Conservation (phyloP, 1,140 invertebrate species). For the Oryctes rhinoceros region DNA sequence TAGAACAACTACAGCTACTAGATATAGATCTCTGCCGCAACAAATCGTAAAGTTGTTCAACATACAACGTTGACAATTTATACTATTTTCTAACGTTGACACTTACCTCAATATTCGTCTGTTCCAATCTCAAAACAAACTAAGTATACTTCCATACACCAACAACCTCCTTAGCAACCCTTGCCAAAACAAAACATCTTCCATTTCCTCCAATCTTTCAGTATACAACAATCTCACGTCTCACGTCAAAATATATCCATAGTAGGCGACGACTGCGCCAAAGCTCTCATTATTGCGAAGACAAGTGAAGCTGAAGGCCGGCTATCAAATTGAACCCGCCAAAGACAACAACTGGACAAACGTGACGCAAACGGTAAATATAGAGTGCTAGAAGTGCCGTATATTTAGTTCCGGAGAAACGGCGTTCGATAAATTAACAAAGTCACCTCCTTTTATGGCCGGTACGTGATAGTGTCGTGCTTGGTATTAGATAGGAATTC, state of each 20-base stretch:
- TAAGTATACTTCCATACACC: no score
- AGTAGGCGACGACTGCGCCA: background rate
- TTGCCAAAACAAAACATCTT: background rate
- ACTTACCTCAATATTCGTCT: no score
- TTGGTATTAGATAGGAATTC: conserved; percentile 17
- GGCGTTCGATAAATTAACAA: conserved; percentile 29
- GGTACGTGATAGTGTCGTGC: background rate
- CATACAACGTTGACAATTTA: no score
- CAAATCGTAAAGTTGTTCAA: no score
- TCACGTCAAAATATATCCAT: background rate
- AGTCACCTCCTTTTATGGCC: background rate
- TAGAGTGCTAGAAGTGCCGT: background rate
- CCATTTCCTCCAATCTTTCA: background rate
- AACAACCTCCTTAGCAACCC: background rate
- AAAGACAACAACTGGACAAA: background rate
- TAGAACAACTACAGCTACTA: no score
- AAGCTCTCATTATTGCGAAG: conserved; percentile 1
- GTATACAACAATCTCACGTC: background rate
- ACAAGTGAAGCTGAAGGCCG: conserved; percentile 11
- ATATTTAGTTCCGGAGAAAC: background rate
- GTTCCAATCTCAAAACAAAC: no score
- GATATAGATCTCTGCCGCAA: no score
- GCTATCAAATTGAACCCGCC: conserved; percentile 19
- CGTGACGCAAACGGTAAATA: background rate
- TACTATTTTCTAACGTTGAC: no score